Base-by-base conservation (phyloP, 2,113 vertebrate species). In the Erythrolamprus reginae region DNA sequence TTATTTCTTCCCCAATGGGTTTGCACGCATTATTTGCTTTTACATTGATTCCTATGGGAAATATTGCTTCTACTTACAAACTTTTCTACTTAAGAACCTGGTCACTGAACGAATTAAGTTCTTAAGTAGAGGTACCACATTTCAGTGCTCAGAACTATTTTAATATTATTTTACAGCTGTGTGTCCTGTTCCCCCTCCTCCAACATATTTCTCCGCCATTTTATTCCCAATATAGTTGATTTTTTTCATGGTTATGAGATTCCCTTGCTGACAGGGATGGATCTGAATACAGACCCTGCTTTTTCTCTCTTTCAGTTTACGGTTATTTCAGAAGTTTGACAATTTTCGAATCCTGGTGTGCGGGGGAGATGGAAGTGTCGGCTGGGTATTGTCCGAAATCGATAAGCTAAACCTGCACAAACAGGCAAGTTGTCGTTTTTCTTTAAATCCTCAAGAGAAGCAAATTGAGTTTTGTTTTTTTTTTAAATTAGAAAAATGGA, bases 271-370 rank as follows among this genome's bases (percentile, higher is more conserved):
- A 52, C 51, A 91, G 10, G 10, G 12, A 38, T 65, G 42, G 86
- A 15, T 65, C 93, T 90, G 94, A 92, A 95, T 51, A n/a, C 24
- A 47, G 83, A 82, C n/a, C 13, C 12, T 92, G 17, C 1, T 4
- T 96, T 97, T 86, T 95, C 58, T 95, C 58, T 95, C 28, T 28
- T 96, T 89, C 97, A 99, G 99, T 91, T 97, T 99, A 94, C 98
- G 99, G 61, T 97, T 99, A 91, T 99, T 99, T 96, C 99, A 99
- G 96, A 99, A 99, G 96, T 99, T 99, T 93, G 99, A 99, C 96
- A 99, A 99, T 96, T 99, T 99, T 95, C 97, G 99, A 94, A 99
- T 99, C 93, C 98, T 99, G 82, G 99, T 99, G 45, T 99, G 99
- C 91, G 99, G 99, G 19, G 99, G 99, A 0, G 99, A 99, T 90